Base-by-base conservation (phyloP, 2,797 vertebrate species). In the Tolypeutes matacus region DNA sequence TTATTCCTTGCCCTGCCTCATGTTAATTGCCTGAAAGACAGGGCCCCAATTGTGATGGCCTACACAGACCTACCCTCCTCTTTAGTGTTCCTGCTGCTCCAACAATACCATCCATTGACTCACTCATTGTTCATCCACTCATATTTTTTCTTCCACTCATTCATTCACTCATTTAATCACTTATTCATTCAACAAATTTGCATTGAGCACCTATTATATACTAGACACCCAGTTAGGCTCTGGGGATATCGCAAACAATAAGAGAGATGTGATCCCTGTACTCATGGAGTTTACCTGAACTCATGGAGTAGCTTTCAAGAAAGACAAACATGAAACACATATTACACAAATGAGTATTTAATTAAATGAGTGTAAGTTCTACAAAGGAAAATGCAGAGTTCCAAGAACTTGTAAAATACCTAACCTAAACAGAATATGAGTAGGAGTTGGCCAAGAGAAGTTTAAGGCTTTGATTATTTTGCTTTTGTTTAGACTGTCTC, bases 401-500 rank as follows among this genome's bases (percentile, higher is more conserved):
- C 20, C 15, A 7, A 92, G 81, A 69, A 65, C 0, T 0, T 56
- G 13, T 34, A 31, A 88, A 89, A 82, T 14, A 78, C 17, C 69
- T 86, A 94, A 60, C 23, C 53, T 86, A 5, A 69, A 67, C 56
- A 53, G 56, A 85, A 31, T 53, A 36, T 67, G 34, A 90, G 11
- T 76, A 51, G 58, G 62, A 80, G 58, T 12, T 86, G 70, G 23
- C 17, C 77, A 87, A 92, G 18, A 80, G 34, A 88, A 60, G 31
- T 56, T 65, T 34, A 75, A 90, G 17, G 51, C 83, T 96, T 6
- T 93, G 73, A 85, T 56, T 31, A 81, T 72, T 93, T 89, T 90
- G 36, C 56, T 62, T 86, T 69, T 73, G 51, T 58, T 46, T 93
- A 90, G 10, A 10, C 53, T 83, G 14, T 90, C 46, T 80, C 53